Percentiles rank a stretch among this genome's conserved stretches.
These are phyloP conservation scores for Cephus sareptanus DNA, from an alignment of 2,888 invertebrate species.

Conservation along the genomic window DNA sequence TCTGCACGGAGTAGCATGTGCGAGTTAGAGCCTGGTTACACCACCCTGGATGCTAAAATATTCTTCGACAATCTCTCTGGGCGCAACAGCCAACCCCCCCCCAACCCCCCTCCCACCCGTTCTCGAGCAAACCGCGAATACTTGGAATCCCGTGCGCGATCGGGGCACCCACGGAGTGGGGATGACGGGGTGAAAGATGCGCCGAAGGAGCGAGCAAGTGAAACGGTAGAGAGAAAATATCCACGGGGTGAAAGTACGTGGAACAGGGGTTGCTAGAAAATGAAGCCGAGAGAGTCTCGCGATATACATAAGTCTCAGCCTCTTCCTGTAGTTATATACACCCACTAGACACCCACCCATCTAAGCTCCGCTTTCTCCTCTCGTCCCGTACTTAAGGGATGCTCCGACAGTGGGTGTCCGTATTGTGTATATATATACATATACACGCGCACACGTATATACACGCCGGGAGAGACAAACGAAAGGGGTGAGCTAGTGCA, in stretches of 20 bases:
- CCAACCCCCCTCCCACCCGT: fast-evolving
- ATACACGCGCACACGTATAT: not conserved
- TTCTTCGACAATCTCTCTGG: constrained; percentile 30
- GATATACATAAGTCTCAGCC: not conserved
- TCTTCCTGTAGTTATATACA: not conserved
- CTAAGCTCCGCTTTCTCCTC: not conserved
- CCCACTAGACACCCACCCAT: not conserved
- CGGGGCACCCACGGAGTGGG: not conserved
- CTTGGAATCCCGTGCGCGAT: not conserved
- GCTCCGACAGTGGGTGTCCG: not conserved
- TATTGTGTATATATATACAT: not conserved
- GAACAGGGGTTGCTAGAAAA: not conserved
- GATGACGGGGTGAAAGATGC: not conserved
- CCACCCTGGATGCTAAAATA: constrained; percentile 27
- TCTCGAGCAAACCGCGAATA: not conserved
- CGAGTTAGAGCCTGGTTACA: constrained; percentile 29
- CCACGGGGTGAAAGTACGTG: not conserved
- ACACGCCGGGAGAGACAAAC: constrained; percentile 20
- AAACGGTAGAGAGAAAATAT: not conserved
- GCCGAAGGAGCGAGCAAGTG: not conserved
- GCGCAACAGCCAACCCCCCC: not conserved
- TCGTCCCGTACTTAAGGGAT: not conserved
- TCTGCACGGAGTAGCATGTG: constrained; percentile 36
- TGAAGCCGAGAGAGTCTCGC: not conserved
- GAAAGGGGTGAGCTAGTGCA: constrained; percentile 1